A percentile compares a stretch with the other conserved stretches of the same genome.
Evolutionary conservation across 64 coral and sea anemone species (phyloP).

Genomic region (Cladopsammia gracilis): DNA sequence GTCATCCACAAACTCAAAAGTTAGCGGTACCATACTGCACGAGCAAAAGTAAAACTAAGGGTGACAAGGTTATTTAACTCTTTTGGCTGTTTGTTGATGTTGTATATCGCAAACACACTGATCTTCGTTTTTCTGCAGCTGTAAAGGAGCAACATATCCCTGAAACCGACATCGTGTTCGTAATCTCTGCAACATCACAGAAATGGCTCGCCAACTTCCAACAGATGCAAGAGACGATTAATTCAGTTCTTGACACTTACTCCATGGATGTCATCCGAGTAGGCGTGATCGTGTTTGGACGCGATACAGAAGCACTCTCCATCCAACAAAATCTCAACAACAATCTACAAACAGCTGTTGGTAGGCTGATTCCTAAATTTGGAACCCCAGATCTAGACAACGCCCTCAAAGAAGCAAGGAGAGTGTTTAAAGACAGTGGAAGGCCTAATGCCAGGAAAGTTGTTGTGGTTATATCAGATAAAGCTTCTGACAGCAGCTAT

Average conservation of each 20-base stretch:
- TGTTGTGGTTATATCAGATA: slow-evolving; percentile 86
- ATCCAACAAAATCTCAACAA: slow-evolving; percentile 3
- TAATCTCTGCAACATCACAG: slow-evolving; percentile 58
- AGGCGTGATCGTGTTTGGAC: slow-evolving; percentile 73
- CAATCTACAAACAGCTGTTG: not conserved
- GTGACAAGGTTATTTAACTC: no score
- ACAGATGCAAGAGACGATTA: slow-evolving; percentile 79
- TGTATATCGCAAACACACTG: no score
- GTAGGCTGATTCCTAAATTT: slow-evolving; percentile 7
- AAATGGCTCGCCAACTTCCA: slow-evolving; percentile 62
- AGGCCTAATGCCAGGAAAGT: slow-evolving; percentile 79
- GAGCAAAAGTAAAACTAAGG: no score
- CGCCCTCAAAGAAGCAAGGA: slow-evolving; percentile 73
- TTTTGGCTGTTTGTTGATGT: no score
- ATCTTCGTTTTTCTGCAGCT: slow-evolving; percentile 19
- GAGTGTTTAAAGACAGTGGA: slow-evolving; percentile 79
- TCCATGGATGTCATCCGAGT: slow-evolving; percentile 64
- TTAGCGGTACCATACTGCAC: no score
- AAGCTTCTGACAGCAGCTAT: slow-evolving; percentile 30
- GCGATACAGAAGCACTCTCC: not conserved
- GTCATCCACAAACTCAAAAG: no score
- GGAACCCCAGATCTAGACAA: slow-evolving; percentile 69
- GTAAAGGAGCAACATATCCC: slow-evolving; percentile 53
- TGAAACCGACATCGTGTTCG: slow-evolving; percentile 88
- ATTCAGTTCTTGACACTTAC: slow-evolving; percentile 78